Conservation (phyloP, 2,113 vertebrate species). For the Girardinichthys multiradiatus region DNA sequence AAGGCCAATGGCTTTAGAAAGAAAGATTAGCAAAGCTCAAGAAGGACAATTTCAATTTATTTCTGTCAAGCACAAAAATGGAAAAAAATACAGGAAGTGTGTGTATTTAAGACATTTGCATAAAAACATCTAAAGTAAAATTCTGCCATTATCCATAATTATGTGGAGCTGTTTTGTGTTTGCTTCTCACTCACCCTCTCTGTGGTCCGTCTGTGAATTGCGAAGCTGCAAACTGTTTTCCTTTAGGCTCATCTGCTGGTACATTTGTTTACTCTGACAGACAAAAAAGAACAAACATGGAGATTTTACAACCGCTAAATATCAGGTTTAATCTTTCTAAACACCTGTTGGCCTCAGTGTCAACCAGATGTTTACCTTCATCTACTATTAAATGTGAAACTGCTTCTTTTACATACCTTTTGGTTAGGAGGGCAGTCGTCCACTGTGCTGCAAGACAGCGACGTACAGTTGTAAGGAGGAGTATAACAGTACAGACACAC, state of each 20-base stretch:
- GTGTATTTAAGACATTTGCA: not conserved
- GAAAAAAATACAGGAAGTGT: not conserved
- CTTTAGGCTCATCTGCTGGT: slow-evolving; percentile 95
- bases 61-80: not conserved
- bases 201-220: slow-evolving; percentile 83
- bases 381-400: not conserved
- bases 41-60: not conserved
- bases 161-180: not conserved
- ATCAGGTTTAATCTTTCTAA: not conserved
- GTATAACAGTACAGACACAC: not conserved
- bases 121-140: not conserved
- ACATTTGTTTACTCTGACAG: slow-evolving; percentile 90
- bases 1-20: not conserved
- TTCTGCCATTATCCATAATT: slow-evolving; percentile 32
- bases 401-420: slow-evolving; percentile 66
- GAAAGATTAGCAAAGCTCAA: not conserved
- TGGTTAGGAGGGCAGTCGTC: slow-evolving; percentile 95
- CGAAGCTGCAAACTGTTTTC: slow-evolving; percentile 91
- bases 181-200: slow-evolving; percentile 86
- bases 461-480: slow-evolving; percentile 18
- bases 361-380: not conserved
- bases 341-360: not conserved
- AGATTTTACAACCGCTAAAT: not conserved
- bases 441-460: slow-evolving; percentile 84
- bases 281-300: slow-evolving; percentile 2